These are phyloP conservation scores for Globicephala melas DNA, from an alignment of 2,113 vertebrate genomes.

Conservation along the genomic window DNA sequence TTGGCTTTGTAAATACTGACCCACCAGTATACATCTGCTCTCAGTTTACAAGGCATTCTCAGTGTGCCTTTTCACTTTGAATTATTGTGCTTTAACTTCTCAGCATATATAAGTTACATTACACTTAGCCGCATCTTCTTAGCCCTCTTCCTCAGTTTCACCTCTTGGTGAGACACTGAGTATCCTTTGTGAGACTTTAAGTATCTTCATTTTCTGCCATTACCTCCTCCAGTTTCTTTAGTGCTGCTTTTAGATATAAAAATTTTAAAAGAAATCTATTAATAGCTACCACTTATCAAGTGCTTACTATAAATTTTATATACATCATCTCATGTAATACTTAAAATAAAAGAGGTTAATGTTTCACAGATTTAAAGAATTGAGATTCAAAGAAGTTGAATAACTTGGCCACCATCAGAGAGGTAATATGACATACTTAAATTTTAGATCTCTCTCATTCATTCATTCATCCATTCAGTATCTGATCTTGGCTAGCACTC, in stretches of 20 bases:
- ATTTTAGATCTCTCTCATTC: background rate
- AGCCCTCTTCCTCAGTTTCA: background rate
- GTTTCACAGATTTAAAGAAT: background rate
- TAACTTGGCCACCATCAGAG: background rate
- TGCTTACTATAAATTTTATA: background rate
- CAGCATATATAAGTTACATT: background rate
- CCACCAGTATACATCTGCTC: too few relatives aligned
- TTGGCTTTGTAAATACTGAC: background rate
- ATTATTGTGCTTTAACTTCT: slow-evolving; percentile 39
- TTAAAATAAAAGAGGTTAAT: background rate
- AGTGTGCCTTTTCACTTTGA: background rate
- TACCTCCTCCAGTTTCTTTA: background rate
- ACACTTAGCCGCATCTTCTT: background rate
- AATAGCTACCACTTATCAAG: background rate
- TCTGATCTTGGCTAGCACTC: background rate
- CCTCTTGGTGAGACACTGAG: background rate
- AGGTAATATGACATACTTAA: background rate
- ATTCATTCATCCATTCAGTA: background rate
- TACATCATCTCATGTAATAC: background rate
- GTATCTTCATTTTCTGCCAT: background rate
- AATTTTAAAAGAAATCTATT: background rate
- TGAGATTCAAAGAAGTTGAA: background rate
- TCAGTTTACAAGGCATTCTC: background rate
- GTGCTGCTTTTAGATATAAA: background rate
- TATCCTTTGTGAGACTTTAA: background rate